Percentiles rank a stretch among this genome's conserved stretches.
Conservation (phyloP, 2,113 vertebrate species). For the Eubucco bourcierii region DNA sequence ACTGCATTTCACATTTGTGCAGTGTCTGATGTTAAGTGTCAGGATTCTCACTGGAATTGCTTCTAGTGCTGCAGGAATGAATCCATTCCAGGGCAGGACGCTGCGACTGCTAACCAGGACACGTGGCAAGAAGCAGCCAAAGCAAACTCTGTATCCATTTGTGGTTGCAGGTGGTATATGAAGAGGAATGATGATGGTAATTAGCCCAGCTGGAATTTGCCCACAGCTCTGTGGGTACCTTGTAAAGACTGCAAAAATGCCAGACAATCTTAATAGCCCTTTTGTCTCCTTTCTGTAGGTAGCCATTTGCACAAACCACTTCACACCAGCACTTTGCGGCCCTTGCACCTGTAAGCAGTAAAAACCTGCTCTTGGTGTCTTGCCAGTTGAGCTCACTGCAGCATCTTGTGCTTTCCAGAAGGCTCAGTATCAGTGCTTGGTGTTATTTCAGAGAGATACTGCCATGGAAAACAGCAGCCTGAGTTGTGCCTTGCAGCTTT, state of each 20-base stretch:
- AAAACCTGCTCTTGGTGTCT: neutral
- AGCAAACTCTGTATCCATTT: neutral
- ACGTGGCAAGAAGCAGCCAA: neutral
- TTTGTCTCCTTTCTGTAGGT: neutral
- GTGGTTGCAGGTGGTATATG: slow-evolving; percentile 25
- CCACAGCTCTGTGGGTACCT: slow-evolving; percentile 19
- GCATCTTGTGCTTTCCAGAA: neutral
- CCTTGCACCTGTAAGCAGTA: neutral
- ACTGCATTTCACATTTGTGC: neutral
- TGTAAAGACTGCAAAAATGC: slow-evolving; percentile 29
- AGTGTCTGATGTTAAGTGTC: neutral
- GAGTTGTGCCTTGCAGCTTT: neutral
- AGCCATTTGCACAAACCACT: neutral
- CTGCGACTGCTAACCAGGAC: neutral
- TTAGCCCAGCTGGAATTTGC: slow-evolving; percentile 54
- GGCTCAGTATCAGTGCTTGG: neutral
- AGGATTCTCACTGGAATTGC: neutral
- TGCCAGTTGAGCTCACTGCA: neutral
- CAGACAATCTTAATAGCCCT: neutral
- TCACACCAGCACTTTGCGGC: neutral
- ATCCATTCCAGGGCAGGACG: neutral
- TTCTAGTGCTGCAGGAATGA: neutral
- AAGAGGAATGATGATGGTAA: slow-evolving; percentile 18
- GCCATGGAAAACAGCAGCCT: neutral
- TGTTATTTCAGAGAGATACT: neutral